Evolutionary conservation across 2,797 vertebrate genomes (phyloP).

Genomic region (Hippoglossus hippoglossus): DNA sequence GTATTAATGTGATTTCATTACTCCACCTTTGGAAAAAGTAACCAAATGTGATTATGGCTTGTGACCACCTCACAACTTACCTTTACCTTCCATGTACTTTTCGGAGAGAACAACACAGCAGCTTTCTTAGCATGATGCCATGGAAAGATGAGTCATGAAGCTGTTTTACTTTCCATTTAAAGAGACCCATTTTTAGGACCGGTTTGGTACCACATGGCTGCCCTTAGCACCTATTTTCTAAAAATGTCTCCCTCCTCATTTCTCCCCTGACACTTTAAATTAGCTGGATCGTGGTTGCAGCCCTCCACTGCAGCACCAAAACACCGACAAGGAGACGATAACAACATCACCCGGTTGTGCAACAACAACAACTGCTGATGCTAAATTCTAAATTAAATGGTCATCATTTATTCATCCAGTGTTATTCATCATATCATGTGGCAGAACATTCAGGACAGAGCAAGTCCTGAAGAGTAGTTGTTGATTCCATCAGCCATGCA

Average conservation of each 20-base stretch:
- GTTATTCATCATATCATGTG: not conserved
- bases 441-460: constrained; percentile 15
- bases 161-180: not conserved
- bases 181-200: not conserved
- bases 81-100: too few species aligned
- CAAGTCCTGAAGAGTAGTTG: not conserved
- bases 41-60: not conserved
- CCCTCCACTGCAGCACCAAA: not conserved
- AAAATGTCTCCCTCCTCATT: not conserved
- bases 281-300: constrained; percentile 21
- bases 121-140: too few species aligned
- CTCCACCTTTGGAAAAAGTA: not conserved
- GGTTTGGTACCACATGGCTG: constrained; percentile 35
- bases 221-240: constrained; percentile 20
- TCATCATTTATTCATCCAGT: not conserved
- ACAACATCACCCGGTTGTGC: too few species aligned
- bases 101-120: too few species aligned
- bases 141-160: not conserved
- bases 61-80: not conserved
- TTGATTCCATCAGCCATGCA: not conserved
- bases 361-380: not conserved
- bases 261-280: not conserved
- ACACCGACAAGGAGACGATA: not conserved
- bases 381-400: not conserved
- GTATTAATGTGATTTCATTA: not conserved